A percentile compares a stretch with the other conserved stretches of the same genome.
Conservation (phyloP, 2,113 vertebrate species). For the Canis aureus region DNA sequence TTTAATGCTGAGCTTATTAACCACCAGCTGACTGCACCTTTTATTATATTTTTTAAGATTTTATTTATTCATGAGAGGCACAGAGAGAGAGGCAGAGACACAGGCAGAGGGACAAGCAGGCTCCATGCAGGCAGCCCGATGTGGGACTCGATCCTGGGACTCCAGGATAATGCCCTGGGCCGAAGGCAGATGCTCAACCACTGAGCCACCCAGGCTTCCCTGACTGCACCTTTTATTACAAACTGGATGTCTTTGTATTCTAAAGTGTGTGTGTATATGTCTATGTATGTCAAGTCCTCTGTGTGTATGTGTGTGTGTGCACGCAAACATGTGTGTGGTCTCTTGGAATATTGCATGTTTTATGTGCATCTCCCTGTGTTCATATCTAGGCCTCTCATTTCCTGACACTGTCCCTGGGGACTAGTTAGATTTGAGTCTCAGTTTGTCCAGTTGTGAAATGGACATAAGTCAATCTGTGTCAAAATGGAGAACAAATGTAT, state of each 20-base stretch:
- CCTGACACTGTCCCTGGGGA: fast-evolving
- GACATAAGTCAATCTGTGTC: background rate
- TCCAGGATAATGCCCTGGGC: too few relatives aligned
- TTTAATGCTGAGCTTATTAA: background rate
- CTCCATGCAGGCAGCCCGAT: too few relatives aligned
- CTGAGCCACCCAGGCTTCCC: too few relatives aligned
- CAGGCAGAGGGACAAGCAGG: too few relatives aligned
- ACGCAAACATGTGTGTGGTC: fast-evolving
- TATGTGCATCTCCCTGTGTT: fast-evolving
- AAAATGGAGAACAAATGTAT: background rate
- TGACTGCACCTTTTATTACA: background rate
- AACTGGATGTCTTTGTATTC: fast-evolving
- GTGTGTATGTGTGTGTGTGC: background rate
- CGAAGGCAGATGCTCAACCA: too few relatives aligned
- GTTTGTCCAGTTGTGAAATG: background rate
- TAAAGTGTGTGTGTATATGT: background rate
- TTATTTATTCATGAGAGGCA: too few relatives aligned
- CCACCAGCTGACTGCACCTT: background rate
- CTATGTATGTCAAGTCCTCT: background rate
- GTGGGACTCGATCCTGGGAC: too few relatives aligned
- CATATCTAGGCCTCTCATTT: background rate
- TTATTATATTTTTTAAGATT: too few relatives aligned
- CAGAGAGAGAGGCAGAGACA: too few relatives aligned
- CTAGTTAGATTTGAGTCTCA: background rate
- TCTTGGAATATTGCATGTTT: background rate